phyloP scores from a whole-genome alignment of 37 sponge, comb jelly and placozoan genomes.

The Spongia lamella region DNA sequence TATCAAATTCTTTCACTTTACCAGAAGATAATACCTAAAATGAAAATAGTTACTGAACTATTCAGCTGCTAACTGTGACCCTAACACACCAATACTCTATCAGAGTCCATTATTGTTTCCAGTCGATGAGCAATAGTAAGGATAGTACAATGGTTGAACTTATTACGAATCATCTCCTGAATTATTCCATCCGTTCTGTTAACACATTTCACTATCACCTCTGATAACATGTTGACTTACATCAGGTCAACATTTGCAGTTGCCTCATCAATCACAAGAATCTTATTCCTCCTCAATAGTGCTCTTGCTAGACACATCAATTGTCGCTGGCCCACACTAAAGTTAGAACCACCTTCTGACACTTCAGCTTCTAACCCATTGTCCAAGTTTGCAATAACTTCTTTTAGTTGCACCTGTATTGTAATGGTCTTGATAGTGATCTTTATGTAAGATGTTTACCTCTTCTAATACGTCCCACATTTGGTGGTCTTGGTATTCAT shows the following conservation, averaged over 20 bases:
- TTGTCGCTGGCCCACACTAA: constrained; percentile 78
- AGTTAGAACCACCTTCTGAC: constrained; percentile 69
- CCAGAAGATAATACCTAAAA: constrained; percentile 33
- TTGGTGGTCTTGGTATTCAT: constrained; percentile 56
- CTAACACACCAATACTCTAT: constrained; percentile 72
- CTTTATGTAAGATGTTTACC: constrained; percentile 6
- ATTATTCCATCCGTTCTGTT: constrained; percentile 86
- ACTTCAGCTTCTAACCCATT: constrained; percentile 57
- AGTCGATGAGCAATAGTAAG: constrained; percentile 92
- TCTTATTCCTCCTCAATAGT: constrained; percentile 67
- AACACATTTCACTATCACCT: neutral
- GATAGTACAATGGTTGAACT: constrained; percentile 81
- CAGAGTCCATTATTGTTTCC: constrained; percentile 93
- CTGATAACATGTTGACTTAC: constrained; percentile 29
- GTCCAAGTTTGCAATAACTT: constrained; percentile 40
- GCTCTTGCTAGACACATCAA: constrained; percentile 77
- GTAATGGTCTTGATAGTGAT: neutral
- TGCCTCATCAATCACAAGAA: constrained; percentile 77
- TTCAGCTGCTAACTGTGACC: neutral
- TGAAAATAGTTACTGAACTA: neutral
- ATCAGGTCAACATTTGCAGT: constrained; percentile 79
- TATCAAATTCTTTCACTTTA: constrained; percentile 43
- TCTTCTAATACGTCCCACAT: constrained; percentile 82
- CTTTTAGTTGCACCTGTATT: constrained; percentile 77
- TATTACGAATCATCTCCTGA: constrained; percentile 68